Percentiles rank a stretch among this genome's conserved stretches.
Evolutionary conservation across 2,797 vertebrate species (phyloP).

Genomic region (Smutsia temminckii): DNA sequence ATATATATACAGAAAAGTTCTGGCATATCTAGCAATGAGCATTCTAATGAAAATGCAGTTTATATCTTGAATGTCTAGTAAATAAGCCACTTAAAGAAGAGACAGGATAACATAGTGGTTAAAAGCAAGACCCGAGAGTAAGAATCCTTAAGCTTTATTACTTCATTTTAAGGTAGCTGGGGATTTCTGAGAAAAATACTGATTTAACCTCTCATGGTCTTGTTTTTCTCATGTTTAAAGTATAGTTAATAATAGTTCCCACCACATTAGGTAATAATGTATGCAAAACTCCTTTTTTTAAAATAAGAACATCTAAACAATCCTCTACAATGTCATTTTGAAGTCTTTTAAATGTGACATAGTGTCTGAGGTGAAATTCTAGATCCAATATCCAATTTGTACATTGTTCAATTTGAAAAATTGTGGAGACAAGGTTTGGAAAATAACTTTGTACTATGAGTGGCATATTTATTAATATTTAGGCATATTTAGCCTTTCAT

Average conservation of each 20-base stretch:
- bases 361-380: background rate
- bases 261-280: background rate
- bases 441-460: constrained; percentile 11
- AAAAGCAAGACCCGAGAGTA: background rate
- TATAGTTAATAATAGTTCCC: background rate
- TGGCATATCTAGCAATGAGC: background rate
- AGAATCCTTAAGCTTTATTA: background rate
- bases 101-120: background rate
- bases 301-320: constrained; percentile 37
- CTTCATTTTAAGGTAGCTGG: background rate
- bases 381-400: constrained; percentile 46
- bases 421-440: background rate
- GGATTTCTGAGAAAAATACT: background rate
- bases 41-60: background rate
- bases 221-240: background rate
- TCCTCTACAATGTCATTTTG: background rate
- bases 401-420: constrained; percentile 43
- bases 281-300: constrained; percentile 15
- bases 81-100: background rate
- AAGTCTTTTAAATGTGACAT: background rate
- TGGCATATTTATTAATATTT: constrained; percentile 60
- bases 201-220: background rate
- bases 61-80: background rate
- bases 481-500: constrained; percentile 40
- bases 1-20: background rate